Evolutionary conservation across 92 coral and sea anemone genomes (phyloP).

Genomic region (Zoanthus sociatus): DNA sequence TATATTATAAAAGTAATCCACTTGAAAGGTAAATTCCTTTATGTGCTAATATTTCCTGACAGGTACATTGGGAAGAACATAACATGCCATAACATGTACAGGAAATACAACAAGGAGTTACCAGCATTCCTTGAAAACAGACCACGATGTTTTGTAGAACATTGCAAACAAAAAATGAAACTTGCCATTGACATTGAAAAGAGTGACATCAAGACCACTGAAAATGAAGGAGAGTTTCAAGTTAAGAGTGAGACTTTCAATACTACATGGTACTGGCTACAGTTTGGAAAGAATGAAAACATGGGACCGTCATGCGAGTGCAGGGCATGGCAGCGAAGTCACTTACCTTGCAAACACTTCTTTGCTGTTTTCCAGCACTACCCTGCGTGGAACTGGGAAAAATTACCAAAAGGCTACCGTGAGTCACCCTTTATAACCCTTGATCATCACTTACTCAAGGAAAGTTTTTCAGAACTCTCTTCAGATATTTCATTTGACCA

Average conservation of each 20-base stretch:
- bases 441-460: neutral
- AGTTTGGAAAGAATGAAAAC: neutral
- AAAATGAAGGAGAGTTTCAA: neutral
- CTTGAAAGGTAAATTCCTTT: neutral
- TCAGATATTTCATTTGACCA: neutral
- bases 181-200: no score
- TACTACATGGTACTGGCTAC: neutral
- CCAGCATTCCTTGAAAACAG: constrained; percentile 7
- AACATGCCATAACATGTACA: neutral
- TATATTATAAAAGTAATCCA: neutral
- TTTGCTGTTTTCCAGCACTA: constrained; percentile 36
- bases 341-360: constrained; percentile 40
- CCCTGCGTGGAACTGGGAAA: constrained; percentile 30
- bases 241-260: neutral
- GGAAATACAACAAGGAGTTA: neutral
- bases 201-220: neutral
- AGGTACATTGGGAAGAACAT: constrained; percentile 30
- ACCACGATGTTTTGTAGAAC: constrained; percentile 9
- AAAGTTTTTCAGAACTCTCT: no score
- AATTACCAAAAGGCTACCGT: neutral
- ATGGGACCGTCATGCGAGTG: constrained; percentile 40
- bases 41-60: neutral
- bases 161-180: neutral
- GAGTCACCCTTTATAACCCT: constrained; percentile 25
- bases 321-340: constrained; percentile 4